These are phyloP conservation scores for Thymelicus acteon DNA, from an alignment of 2,888 invertebrate species.

Conservation along the genomic window DNA sequence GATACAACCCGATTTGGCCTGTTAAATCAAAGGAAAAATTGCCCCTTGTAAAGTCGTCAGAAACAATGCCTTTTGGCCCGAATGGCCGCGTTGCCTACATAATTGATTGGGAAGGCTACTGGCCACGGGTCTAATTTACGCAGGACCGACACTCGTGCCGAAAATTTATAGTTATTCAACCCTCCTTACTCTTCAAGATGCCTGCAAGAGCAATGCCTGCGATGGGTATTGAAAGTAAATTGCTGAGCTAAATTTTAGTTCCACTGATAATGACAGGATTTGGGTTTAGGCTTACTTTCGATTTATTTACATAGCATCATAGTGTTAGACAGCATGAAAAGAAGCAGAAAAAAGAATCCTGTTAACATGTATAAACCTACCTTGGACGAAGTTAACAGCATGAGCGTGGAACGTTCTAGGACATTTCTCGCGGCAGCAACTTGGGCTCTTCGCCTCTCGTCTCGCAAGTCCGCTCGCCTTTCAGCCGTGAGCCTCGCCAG, in stretches of 20 bases:
- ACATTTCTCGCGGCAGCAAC: constrained; percentile 98
- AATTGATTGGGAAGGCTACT: constrained; percentile 63
- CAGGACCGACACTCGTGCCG: constrained; percentile 57
- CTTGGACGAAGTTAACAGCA: constrained; percentile 98
- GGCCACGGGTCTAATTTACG: constrained; percentile 68
- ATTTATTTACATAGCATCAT: too few relatives aligned
- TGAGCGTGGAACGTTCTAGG: constrained; percentile 97
- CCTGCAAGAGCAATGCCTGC: constrained; percentile 39
- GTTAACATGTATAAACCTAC: constrained; percentile 66
- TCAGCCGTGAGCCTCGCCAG: constrained; percentile 96
- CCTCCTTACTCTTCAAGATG: constrained; percentile 50
- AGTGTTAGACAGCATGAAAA: too few relatives aligned
- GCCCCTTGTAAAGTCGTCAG: constrained; percentile 55
- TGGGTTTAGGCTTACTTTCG: too few relatives aligned
- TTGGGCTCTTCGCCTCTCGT: constrained; percentile 97
- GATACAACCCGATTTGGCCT: constrained; percentile 39
- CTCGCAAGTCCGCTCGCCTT: constrained; percentile 93
- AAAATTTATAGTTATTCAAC: constrained; percentile 65
- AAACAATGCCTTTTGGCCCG: constrained; percentile 56
- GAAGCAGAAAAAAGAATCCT: too few relatives aligned
- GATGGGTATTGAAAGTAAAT: constrained; percentile 1
- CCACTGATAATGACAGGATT: background rate
- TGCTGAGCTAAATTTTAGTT: background rate
- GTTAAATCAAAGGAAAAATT: constrained; percentile 54
- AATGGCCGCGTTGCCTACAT: constrained; percentile 64